Evolutionary conservation across 53 echinoderm and acorn worm genomes (phyloP), one percentile per base, ranked within the genome.

Genomic region (Stichopus horrens): DNA sequence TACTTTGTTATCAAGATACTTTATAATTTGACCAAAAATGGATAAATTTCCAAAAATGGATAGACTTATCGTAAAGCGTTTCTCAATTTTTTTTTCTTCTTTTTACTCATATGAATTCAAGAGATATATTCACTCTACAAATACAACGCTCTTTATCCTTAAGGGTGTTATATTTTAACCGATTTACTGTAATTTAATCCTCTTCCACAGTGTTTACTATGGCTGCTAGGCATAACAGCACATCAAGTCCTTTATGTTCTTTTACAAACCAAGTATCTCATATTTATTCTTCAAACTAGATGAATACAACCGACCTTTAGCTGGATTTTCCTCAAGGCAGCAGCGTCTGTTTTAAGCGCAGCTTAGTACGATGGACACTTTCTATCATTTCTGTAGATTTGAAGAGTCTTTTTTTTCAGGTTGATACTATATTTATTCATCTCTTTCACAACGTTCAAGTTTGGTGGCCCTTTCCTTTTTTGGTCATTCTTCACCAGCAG

Each of bases 171-270:
- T 18, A 6, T 71, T 71, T 71, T 71, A 71, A 20, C 71, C 18
- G 71, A 71, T 71, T 71, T 71, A 58, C 81, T n/a, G 81, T 57
- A 81, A 81, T 81, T 81, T 81, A 81, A 81, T 81, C 81, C 21
- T 81, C 81, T 7, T 81, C 21, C 4, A 58, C 21, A 81, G 56
- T 81, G 58, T 81, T 57, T 56, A 57, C 21, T 7, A 81, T 81
- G 9, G 81, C 81, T 58, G 55, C 52, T 6, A 81, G 81, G 81
- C 81, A 58, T 52, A 21, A 16, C 21, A 81, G 57, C 57, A 54
- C 58, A 81, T 56, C 56, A 81, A 55, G 14, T 81, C 71, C 19
- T 71, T 18, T 1, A 16, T 18, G 2, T 18, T 16, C 19, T 71
- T 16, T 16, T 71, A 71, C 18, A 18, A 71, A 20, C 71, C 71